phyloP scores from a whole-genome alignment of 2,113 vertebrate genomes.

The Nymphicus hollandicus region DNA sequence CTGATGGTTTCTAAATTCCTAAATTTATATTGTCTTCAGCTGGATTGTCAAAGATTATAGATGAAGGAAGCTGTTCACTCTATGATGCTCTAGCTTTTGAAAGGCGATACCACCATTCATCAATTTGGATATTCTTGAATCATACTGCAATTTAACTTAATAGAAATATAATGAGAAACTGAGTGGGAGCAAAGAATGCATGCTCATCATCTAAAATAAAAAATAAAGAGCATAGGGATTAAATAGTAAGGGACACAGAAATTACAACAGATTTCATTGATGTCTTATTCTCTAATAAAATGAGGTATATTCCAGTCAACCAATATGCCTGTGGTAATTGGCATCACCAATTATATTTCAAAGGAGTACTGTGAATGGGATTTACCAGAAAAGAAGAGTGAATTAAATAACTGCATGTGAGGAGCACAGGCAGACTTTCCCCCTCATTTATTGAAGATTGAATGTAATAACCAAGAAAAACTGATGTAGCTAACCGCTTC shows the following conservation, averaged over 20 bases:
- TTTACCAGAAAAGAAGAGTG: constrained; percentile 11
- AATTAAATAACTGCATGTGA: constrained; percentile 50
- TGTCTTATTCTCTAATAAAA: constrained; percentile 12
- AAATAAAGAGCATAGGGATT: neutral
- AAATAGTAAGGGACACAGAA: neutral
- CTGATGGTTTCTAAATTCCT: neutral
- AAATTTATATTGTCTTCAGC: neutral
- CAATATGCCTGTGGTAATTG: neutral
- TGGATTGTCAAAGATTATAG: neutral
- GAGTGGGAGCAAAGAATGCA: neutral
- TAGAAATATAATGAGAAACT: constrained; percentile 19
- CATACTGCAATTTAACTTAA: constrained; percentile 11
- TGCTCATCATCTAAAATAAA: neutral
- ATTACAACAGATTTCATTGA: neutral
- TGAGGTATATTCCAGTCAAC: neutral
- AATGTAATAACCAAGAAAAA: constrained; percentile 52
- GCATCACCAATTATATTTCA: constrained; percentile 30
- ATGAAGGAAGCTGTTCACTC: neutral
- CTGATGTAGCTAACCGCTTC: constrained; percentile 39
- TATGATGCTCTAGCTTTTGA: neutral
- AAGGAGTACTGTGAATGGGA: neutral
- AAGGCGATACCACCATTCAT: neutral
- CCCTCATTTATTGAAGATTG: constrained; percentile 49
- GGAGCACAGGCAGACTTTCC: constrained; percentile 13
- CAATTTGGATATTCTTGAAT: neutral